Evolutionary conservation across 2,797 vertebrate species (phyloP).

Genomic region (Phrynocephalus forsythii): DNA sequence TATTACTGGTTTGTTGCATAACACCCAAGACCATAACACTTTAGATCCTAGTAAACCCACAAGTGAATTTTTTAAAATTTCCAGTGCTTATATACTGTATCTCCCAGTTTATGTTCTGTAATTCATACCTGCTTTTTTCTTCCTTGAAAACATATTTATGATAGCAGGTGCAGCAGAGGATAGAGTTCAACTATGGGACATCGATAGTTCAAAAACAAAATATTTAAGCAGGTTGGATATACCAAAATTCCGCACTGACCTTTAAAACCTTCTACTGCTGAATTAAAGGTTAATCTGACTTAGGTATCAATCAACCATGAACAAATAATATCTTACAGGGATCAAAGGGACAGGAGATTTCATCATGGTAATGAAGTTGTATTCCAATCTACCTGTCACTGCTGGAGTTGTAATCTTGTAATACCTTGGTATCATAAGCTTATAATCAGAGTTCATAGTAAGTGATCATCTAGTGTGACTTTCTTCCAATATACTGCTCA

Average conservation of each 20-base stretch:
- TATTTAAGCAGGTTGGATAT: conserved; percentile 34
- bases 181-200: conserved; percentile 39
- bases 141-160: conserved; percentile 16
- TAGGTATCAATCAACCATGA: conserved; percentile 50
- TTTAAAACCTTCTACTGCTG: conserved; percentile 54
- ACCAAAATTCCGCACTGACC: conserved; percentile 61
- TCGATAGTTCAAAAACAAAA: conserved; percentile 34
- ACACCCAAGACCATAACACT: conserved; percentile 4
- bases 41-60: neutral
- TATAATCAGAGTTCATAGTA: conserved; percentile 31
- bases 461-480: conserved; percentile 37
- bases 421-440: conserved; percentile 42
- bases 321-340: conserved; percentile 27
- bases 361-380: conserved; percentile 27
- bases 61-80: conserved; percentile 24
- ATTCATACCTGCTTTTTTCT: neutral
- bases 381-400: conserved; percentile 33
- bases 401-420: conserved; percentile 56
- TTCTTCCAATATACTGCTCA: neutral
- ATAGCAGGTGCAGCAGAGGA: conserved; percentile 7
- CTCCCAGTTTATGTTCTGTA: conserved; percentile 13
- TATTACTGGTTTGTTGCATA: conserved; percentile 6
- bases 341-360: conserved; percentile 45
- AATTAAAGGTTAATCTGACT: conserved; percentile 53
- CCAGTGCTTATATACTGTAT: conserved; percentile 6